Base-by-base conservation (phyloP, 35 echinoderm and acorn worm genomes). In the Apostichopus californicus region DNA sequence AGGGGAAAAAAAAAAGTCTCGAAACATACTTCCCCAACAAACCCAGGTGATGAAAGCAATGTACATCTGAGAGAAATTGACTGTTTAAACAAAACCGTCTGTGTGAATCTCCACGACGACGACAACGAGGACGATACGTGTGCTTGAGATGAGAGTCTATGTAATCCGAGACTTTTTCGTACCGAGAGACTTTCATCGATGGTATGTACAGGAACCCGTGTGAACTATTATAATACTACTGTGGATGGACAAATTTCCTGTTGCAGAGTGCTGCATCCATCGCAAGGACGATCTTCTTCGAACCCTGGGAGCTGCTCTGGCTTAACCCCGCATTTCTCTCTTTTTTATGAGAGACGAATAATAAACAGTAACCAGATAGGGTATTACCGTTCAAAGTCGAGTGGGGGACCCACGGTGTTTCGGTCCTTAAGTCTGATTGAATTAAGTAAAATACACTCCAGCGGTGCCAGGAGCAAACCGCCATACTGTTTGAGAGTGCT, bases 401-500 rank as follows among this genome's bases (percentile, higher is more conserved):
- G 71, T 75, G 20, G 34, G 71, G n/a, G n/a, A 75, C 17, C 71
- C 71, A n/a, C 17, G 71, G 71, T 18, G 58, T 22, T 18, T 7
- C 2, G 17, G 17, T 14, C 17, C 21, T 75, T 75, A 75, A 75
- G 71, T 75, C 71, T 75, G 71, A n/a, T 75, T 75, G 14, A 75
- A 75, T 75, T 75, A 75, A 18, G 71, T 22, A 75, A 75, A 75
- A 75, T 75, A 75, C 71, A 75, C 71, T 75, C 71, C 71, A 75
- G 71, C n/a, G 20, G 71, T 20, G 71, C 71, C 15, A 17, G 20
- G 4, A n/a, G 20, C 14, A 75, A 75, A 20, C 15, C 8, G 14
- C 71, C 17, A 75, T 7, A 75, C 71, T 75, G 71, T 75, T 75
- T 75, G 21, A 75, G 17, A 75, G 6, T 18, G 58, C 58, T 18